Evolutionary conservation across 2,113 vertebrate species (phyloP).

Genomic region (Rhabdornis inornatus): DNA sequence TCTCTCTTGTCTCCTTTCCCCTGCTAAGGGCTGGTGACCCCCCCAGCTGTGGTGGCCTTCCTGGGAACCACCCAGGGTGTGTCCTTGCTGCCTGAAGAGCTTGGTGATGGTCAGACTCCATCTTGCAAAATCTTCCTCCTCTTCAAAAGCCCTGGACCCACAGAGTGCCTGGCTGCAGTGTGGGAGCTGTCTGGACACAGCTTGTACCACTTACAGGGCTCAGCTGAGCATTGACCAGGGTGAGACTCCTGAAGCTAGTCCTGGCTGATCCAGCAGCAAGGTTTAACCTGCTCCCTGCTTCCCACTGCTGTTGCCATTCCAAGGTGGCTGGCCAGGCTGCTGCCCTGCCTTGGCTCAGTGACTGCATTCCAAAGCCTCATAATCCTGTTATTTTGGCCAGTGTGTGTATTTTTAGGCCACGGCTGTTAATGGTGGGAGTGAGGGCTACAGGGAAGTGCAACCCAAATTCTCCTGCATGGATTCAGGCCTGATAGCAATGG

Average conservation of each 20-base stretch:
- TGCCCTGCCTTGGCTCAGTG: not conserved
- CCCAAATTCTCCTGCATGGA: not conserved
- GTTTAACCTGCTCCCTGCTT: not conserved
- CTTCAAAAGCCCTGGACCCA: not conserved
- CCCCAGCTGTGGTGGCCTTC: not conserved
- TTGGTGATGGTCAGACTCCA: not conserved
- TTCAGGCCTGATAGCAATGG: accelerated
- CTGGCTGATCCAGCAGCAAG: not conserved
- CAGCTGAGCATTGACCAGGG: not conserved
- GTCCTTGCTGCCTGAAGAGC: accelerated
- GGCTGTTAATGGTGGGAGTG: not conserved
- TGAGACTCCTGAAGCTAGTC: not conserved
- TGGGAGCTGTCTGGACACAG: not conserved
- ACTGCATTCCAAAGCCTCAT: not conserved
- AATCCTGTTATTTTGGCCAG: not conserved
- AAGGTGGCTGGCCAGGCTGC: not conserved
- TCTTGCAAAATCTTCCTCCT: not conserved
- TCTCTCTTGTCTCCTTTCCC: not conserved
- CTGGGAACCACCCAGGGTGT: accelerated
- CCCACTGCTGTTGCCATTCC: not conserved
- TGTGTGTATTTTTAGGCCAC: constrained; percentile 36
- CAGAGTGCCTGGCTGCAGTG: not conserved
- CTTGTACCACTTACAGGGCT: not conserved
- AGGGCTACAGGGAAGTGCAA: not conserved
- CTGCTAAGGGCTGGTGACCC: not conserved